Conservation (phyloP, 2,113 vertebrate genomes). For the Condylura cristata region DNA sequence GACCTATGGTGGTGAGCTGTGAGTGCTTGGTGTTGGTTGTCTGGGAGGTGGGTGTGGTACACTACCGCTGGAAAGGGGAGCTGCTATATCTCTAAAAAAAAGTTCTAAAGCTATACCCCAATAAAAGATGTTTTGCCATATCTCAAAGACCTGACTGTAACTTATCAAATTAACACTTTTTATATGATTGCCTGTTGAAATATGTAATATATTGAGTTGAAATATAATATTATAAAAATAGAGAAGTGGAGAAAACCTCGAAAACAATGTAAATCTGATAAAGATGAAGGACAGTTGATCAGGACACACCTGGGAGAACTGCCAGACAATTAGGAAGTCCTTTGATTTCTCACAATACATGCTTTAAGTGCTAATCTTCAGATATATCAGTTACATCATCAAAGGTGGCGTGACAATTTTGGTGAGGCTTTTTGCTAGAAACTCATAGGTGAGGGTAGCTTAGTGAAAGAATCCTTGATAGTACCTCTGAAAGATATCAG, state of each 20-base stretch:
- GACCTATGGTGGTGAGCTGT: no score
- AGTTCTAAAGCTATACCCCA: no score
- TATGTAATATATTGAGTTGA: no score
- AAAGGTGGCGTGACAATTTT: neutral
- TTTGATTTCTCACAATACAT: neutral
- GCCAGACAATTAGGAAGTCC: neutral
- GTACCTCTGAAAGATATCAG: neutral
- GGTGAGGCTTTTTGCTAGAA: neutral
- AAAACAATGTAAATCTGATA: neutral
- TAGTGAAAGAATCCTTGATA: neutral
- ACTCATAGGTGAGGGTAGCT: neutral
- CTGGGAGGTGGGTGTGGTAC: no score
- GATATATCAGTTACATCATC: neutral
- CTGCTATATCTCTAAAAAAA: no score
- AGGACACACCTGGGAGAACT: neutral
- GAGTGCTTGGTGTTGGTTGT: no score
- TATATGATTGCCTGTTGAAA: no score
- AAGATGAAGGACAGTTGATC: neutral
- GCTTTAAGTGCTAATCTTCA: neutral
- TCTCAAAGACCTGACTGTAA: no score
- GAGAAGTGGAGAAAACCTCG: neutral
- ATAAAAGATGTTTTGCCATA: no score
- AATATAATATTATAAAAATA: no score
- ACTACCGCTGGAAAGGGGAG: no score
- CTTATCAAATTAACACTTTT: no score